Conservation (phyloP, 1,140 invertebrate genomes). For the Akabosia matsudoensis region DNA sequence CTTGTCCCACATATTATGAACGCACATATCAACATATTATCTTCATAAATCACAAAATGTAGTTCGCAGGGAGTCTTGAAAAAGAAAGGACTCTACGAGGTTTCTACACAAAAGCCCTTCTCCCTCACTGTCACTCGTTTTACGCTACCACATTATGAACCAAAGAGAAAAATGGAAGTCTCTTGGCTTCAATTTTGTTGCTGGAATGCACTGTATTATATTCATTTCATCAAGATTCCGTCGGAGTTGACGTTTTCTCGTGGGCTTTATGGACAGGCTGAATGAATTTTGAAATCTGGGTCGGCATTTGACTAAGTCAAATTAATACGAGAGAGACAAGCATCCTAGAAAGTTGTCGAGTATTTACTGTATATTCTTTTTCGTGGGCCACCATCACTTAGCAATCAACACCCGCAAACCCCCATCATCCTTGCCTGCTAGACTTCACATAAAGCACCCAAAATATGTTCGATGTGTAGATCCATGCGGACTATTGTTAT, state of each 20-base stretch:
- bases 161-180: neutral
- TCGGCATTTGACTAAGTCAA: slow-evolving; percentile 20
- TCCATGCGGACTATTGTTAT: too few species aligned
- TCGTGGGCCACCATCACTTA: too few species aligned
- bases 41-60: too few species aligned
- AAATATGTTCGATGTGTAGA: too few species aligned
- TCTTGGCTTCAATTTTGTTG: neutral
- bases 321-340: slow-evolving; percentile 16
- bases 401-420: too few species aligned
- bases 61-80: too few species aligned
- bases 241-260: slow-evolving; percentile 5
- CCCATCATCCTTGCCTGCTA: too few species aligned
- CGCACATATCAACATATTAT: too few species aligned
- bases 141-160: neutral
- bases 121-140: neutral
- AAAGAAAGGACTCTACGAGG: neutral
- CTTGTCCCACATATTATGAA: too few species aligned
- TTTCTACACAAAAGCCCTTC: neutral
- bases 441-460: too few species aligned
- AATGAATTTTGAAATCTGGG: slow-evolving; percentile 24
- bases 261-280: slow-evolving; percentile 18
- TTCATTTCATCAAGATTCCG: slow-evolving; percentile 7
- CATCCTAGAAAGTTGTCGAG: too few species aligned
- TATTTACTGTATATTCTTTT: too few species aligned
- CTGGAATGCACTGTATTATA: slow-evolving; percentile 11